These are phyloP conservation scores for Cettia cetti DNA, from an alignment of 2,113 vertebrate genomes.

Conservation along the genomic window DNA sequence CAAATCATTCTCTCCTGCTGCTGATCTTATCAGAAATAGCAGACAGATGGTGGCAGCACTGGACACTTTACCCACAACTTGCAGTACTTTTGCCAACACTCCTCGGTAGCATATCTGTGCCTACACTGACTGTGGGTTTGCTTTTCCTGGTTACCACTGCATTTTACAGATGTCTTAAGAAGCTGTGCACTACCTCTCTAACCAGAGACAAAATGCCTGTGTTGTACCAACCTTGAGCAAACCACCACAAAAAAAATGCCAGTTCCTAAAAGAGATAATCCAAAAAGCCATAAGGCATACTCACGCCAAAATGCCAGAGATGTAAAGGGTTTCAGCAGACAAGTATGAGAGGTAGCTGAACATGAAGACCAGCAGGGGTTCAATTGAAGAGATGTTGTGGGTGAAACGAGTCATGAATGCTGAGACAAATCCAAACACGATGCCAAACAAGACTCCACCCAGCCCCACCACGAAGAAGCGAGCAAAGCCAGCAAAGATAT, in stretches of 20 bases:
- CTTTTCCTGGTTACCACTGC: neutral
- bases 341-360: conserved; percentile 95
- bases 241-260: neutral
- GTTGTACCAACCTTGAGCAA: neutral
- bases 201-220: neutral
- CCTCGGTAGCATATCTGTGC: neutral
- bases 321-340: conserved; percentile 87
- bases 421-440: conserved; percentile 88
- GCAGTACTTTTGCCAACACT: neutral
- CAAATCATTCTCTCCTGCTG: neutral
- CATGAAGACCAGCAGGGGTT: conserved; percentile 96
- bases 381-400: conserved; percentile 84
- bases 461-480: conserved; percentile 89
- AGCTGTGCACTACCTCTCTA: neutral
- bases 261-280: neutral
- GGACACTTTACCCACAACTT: neutral
- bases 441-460: conserved; percentile 86
- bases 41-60: neutral
- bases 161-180: neutral
- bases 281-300: conserved; percentile 40
- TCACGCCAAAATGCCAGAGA: conserved; percentile 97
- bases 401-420: conserved; percentile 95
- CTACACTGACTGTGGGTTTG: neutral
- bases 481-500: conserved; percentile 85
- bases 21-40: neutral